Evolutionary conservation across 2,113 vertebrate species (phyloP), one percentile per base, ranked within the genome.

Genomic region (Furnarius figulus): DNA sequence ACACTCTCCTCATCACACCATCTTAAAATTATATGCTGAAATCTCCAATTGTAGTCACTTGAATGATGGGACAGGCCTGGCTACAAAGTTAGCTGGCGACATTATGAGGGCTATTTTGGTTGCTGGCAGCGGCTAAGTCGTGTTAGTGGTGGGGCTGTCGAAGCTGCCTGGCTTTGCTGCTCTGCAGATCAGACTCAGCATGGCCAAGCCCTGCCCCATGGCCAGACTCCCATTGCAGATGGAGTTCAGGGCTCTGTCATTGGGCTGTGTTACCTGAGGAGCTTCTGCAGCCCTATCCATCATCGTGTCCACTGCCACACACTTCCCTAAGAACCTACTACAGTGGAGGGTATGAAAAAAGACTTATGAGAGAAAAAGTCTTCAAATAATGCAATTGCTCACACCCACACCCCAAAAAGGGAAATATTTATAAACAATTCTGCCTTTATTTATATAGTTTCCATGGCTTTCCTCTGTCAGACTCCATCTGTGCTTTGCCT

Each of bases 401-500:
- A 87, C 85, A 92, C 70, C 85, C 42, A 66, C 50, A 66, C 18
- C 55, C 86, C 11, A 56, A 70, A 85, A 96, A 61, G 50, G 91
- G 56, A 92, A 96, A 78, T 58, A 88, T 85, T 90, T 85, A 62
- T 63, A 92, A 94, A 78, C 61, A 92, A 33, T 61, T 85, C 79
- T 80, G 58, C 55, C 76, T 85, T 62, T 90, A 75, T 88, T 95
- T 74, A 58, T 53, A 17, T n/a, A 21, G 89, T 95, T 88, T 85
- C 79, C 24, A 47, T 90, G 79, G 56, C 15, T 85, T 61, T 92
- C 12, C 56, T 78, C 35, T 83, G 75, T 40, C 79, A 90, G n/a
- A 71, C 39, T 88, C 91, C 86, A 62, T 88, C 91, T 90, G 78
- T 85, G 40, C 52, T 75, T 70, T 85, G 47, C 61, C 15, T 2